Percentiles rank a stretch among this genome's conserved stretches.
Conservation (phyloP, 2,797 vertebrate species). For the Aeoliscus strigatus region DNA sequence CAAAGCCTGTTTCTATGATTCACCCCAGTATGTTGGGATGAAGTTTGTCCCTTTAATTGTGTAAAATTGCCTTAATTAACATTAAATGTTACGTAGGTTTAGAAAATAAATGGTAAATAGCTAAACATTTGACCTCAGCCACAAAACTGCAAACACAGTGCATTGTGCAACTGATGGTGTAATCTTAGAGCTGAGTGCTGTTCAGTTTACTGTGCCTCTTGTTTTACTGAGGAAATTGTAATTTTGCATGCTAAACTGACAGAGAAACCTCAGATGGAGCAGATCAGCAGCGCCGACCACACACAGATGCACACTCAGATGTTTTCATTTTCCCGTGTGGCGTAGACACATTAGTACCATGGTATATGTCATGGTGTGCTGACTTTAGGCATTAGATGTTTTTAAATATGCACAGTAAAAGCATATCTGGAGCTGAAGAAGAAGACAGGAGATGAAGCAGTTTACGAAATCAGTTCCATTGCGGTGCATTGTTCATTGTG, state of each 20-base stretch:
- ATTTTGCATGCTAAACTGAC: slow-evolving; percentile 32
- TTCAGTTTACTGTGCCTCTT: slow-evolving; percentile 23
- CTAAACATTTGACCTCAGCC: slow-evolving; percentile 14
- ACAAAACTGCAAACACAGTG: slow-evolving; percentile 16
- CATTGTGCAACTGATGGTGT: slow-evolving; percentile 25
- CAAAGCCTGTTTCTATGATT: slow-evolving; percentile 10
- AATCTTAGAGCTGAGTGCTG: slow-evolving; percentile 17
- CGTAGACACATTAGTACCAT: neutral
- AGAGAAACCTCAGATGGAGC: slow-evolving; percentile 31
- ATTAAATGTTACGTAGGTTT: slow-evolving; percentile 1
- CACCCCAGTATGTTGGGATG: slow-evolving; percentile 4
- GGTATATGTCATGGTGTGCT: too few species aligned
- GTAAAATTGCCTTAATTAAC: slow-evolving; percentile 7
- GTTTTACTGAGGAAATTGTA: slow-evolving; percentile 47
- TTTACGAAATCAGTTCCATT: too few species aligned
- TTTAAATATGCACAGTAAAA: too few species aligned
- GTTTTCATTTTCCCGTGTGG: slow-evolving; percentile 21
- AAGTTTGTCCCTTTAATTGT: slow-evolving; percentile 19
- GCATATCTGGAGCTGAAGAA: too few species aligned
- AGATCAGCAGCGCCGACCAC: slow-evolving; percentile 38
- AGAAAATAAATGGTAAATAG: slow-evolving; percentile 14
- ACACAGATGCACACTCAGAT: slow-evolving; percentile 40
- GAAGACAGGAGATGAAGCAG: too few species aligned
- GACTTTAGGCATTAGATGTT: too few species aligned
- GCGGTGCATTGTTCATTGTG: too few species aligned